Evolutionary conservation across 2,113 vertebrate species (phyloP).

Genomic region (Hypanus sabinus): DNA sequence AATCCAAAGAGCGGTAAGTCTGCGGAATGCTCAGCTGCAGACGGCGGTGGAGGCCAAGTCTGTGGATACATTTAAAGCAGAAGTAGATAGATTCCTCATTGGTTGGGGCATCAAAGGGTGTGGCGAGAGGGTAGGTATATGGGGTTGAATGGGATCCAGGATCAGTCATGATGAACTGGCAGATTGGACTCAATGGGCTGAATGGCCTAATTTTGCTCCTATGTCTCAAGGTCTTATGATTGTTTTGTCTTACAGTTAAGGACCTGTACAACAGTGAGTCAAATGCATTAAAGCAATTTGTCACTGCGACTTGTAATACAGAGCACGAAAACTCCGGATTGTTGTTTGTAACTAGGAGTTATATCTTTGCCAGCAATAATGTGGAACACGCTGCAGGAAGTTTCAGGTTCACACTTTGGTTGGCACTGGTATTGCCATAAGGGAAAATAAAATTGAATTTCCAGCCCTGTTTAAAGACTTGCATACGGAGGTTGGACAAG

Average conservation of each 20-base stretch:
- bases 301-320: background rate
- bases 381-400: background rate
- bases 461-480: background rate
- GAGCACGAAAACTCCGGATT: background rate
- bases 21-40: too few relatives aligned
- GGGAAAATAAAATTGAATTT: background rate
- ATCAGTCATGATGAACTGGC: too few relatives aligned
- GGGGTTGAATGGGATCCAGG: too few relatives aligned
- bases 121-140: too few relatives aligned
- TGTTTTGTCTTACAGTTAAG: background rate
- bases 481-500: background rate
- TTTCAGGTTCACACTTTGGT: background rate
- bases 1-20: too few relatives aligned
- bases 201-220: too few relatives aligned
- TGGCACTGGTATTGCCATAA: background rate
- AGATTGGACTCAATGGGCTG: too few relatives aligned
- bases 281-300: background rate
- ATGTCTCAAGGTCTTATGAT: too few relatives aligned
- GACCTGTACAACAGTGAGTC: background rate
- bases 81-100: too few relatives aligned
- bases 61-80: too few relatives aligned
- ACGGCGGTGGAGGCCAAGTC: too few relatives aligned
- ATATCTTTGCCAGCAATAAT: background rate
- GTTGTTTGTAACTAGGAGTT: background rate
- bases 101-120: too few relatives aligned